Percentiles rank a stretch among this genome's conserved stretches.
phyloP scores from a whole-genome alignment of 2,888 invertebrate genomes.

The Blera fallax region DNA sequence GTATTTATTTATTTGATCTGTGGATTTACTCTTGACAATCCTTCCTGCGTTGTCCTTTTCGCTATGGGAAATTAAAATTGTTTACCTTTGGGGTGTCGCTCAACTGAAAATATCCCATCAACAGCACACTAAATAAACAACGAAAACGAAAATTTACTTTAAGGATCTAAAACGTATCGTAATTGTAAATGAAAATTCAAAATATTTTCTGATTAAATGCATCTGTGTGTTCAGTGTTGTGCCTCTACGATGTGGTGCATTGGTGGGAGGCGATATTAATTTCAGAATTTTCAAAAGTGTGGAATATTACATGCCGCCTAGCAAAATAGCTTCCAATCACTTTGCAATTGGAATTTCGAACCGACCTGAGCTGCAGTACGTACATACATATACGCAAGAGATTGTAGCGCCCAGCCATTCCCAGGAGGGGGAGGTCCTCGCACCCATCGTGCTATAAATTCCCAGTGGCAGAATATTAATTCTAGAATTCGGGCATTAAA shows the following conservation, averaged over 20 bases:
- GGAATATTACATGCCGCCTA: constrained; percentile 61
- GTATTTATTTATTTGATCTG: constrained; percentile 70
- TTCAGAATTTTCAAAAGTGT: constrained; percentile 60
- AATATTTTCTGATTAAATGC: constrained; percentile 46
- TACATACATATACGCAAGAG: background rate
- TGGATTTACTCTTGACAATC: constrained; percentile 56
- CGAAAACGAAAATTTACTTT: background rate
- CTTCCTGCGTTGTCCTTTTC: constrained; percentile 49
- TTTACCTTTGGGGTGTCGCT: constrained; percentile 62
- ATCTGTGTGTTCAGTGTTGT: too few species aligned
- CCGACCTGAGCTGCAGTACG: background rate
- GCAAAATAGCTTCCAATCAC: constrained; percentile 58
- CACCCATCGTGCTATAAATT: constrained; percentile 55
- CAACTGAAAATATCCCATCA: constrained; percentile 18
- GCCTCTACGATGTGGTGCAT: background rate
- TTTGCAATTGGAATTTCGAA: constrained; percentile 49
- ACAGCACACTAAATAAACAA: constrained; percentile 15
- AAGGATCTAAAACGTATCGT: background rate
- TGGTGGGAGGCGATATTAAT: background rate
- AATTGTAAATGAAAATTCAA: constrained; percentile 42
- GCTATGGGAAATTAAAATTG: constrained; percentile 57
- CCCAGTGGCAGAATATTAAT: constrained; percentile 72
- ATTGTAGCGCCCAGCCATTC: background rate
- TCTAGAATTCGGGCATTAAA: constrained; percentile 70
- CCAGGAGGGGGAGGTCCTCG: constrained; percentile 1